Evolutionary conservation across 2,113 vertebrate genomes (phyloP), one percentile per base, ranked within the genome.

Genomic region (Leptocoma aspasia): DNA sequence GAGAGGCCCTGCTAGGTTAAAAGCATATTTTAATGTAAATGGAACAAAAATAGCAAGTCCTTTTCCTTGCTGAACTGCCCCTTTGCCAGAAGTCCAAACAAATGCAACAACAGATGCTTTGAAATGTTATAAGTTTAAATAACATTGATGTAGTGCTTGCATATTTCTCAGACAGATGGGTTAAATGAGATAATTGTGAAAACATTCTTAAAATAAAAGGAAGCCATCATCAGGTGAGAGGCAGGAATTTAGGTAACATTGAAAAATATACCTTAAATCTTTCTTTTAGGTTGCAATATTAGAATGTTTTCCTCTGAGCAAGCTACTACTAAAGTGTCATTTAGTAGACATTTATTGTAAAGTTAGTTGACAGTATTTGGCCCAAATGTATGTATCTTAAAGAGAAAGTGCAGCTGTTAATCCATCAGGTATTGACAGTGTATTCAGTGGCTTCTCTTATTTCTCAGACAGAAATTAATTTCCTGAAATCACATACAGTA

Each of bases 391-490:
- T 95, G 65, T 94, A 56, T 97, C 97, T 96, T 96, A 90, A 95
- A 84, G 66, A 81, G 68, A 82, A 94, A 90, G 73, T 95, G 61
- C 52, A 44, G 56, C 89, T 97, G 97, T 96, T 96, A 91, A 84
- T 97, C 89, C 89, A 82, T 83, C 92, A 89, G 88, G 85, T 85
- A 92, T 80, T 93, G 81, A 92, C 90, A 96, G 61, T 83, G 94
- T 79, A 91, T 86, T 84, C 73, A 86, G 69, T 63, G 76, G n/a
- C 52, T 94, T 96, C 77, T 80, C 7, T 96, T 98, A 77, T 94
- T 97, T 96, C 82, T 91, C 75, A 89, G 86, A 65, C 54, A 92
- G 75, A 96, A 98, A 96, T 97, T 98, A 95, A 97, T 97, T 98
- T 97, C 81, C 87, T 96, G 89, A 87, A 97, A 95, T 97, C 89